phyloP scores from a whole-genome alignment of 2,888 invertebrate species.

The Himalopsyche kuldschensis region DNA sequence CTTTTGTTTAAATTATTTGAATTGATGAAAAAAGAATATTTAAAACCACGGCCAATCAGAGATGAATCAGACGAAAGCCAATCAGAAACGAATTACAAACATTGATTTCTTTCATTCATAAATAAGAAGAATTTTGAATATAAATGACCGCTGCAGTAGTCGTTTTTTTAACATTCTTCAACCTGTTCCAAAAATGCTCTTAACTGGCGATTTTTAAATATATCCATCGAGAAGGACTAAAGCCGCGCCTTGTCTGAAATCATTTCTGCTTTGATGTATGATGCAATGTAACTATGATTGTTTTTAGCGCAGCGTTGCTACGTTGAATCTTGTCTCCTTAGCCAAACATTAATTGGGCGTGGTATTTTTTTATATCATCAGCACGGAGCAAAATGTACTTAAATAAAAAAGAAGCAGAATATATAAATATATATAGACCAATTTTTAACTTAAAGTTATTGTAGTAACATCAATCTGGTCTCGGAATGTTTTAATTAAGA shows the following conservation, averaged over 20 bases:
- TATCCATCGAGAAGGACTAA: neutral
- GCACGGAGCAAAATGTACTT: conserved; percentile 6
- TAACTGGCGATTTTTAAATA: no score
- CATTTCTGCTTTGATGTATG: neutral
- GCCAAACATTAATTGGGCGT: neutral
- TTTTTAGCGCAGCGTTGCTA: neutral
- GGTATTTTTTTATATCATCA: conserved; percentile 7
- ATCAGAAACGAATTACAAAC: no score
- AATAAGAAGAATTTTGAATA: no score
- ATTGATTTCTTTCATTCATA: no score
- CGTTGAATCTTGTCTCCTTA: neutral
- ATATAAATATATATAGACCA: conserved; percentile 4
- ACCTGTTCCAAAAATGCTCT: no score
- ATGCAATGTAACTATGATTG: neutral
- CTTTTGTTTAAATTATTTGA: no score
- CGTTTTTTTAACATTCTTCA: no score
- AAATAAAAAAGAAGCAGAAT: neutral
- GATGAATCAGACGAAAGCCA: no score
- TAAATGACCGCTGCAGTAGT: no score
- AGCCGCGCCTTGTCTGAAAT: neutral
- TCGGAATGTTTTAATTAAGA: conserved; percentile 3
- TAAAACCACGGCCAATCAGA: no score
- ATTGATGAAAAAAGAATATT: no score
- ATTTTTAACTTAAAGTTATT: conserved; percentile 10
- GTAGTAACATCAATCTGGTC: conserved; percentile 20